A percentile compares a stretch with the other conserved stretches of the same genome.
Conservation (phyloP, 2,888 invertebrate genomes). For the Tenthredo distinguenda region DNA sequence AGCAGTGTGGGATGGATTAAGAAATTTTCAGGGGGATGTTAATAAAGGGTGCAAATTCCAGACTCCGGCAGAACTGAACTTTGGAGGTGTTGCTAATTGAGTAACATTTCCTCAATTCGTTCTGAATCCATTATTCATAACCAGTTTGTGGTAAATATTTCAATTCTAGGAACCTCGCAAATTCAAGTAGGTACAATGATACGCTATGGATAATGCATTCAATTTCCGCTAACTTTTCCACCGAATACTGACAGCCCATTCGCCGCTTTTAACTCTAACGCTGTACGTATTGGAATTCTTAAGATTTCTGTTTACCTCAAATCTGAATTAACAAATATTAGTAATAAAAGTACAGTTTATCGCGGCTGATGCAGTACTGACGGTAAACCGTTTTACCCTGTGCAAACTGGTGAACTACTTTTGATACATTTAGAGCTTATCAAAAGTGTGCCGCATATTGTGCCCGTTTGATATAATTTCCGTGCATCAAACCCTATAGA, state of each 20-base stretch:
- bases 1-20: neutral
- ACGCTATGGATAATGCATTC: neutral
- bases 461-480: conserved; percentile 30
- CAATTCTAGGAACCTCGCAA: neutral
- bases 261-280: neutral
- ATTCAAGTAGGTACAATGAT: neutral
- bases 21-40: neutral
- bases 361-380: neutral
- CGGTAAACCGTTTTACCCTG: neutral
- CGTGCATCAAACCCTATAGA: conserved; percentile 17
- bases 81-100: conserved; percentile 12
- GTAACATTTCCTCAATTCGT: neutral
- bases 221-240: neutral
- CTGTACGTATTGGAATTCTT: neutral
- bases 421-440: conserved; percentile 21
- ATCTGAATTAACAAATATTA: neutral
- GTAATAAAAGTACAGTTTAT: neutral
- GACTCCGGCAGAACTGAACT: neutral
- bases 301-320: neutral
- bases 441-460: neutral
- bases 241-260: neutral
- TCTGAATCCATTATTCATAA: conserved; percentile 19
- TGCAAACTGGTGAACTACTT: neutral
- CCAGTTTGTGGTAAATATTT: conserved; percentile 22
- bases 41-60: neutral